phyloP scores from a whole-genome alignment of 2,888 invertebrate genomes.

The Agonum fuliginosum region DNA sequence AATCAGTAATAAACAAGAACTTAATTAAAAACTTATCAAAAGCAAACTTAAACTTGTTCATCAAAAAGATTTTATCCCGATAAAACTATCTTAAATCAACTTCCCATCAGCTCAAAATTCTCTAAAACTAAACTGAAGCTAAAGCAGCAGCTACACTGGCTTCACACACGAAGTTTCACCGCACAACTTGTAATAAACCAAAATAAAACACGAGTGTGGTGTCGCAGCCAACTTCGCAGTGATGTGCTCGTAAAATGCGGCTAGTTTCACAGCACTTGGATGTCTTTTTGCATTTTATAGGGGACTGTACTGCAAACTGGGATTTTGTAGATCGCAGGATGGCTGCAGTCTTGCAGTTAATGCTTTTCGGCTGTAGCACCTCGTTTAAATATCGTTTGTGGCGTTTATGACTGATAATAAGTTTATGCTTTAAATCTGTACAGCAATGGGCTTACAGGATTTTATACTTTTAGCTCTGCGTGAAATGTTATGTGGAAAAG shows the following conservation, averaged over 20 bases:
- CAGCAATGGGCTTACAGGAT: neutral
- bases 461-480: neutral
- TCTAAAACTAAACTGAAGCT: conserved; percentile 15
- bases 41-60: conserved; percentile 34
- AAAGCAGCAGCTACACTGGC: conserved; percentile 13
- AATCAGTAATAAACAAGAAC: conserved; percentile 19
- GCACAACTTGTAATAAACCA: conserved; percentile 18
- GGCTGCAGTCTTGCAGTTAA: conserved; percentile 15
- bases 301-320: neutral
- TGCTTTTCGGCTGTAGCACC: conserved; percentile 15
- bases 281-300: conserved; percentile 31
- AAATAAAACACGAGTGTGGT: conserved; percentile 29
- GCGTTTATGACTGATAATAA: conserved; percentile 18
- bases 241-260: conserved; percentile 37
- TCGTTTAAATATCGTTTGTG: conserved; percentile 12
- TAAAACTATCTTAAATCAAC: conserved; percentile 26
- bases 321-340: conserved; percentile 36
- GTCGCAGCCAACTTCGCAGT: conserved; percentile 22
- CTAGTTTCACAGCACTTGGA: conserved; percentile 21
- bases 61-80: conserved; percentile 6
- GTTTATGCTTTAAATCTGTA: conserved; percentile 9
- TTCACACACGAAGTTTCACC: conserved; percentile 15
- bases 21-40: conserved; percentile 41
- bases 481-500: neutral
- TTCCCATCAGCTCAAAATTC: conserved; percentile 6